A percentile compares a stretch with the other conserved stretches of the same genome.
phyloP scores from a whole-genome alignment of 2,113 vertebrate genomes.

The Erpornis zantholeuca region DNA sequence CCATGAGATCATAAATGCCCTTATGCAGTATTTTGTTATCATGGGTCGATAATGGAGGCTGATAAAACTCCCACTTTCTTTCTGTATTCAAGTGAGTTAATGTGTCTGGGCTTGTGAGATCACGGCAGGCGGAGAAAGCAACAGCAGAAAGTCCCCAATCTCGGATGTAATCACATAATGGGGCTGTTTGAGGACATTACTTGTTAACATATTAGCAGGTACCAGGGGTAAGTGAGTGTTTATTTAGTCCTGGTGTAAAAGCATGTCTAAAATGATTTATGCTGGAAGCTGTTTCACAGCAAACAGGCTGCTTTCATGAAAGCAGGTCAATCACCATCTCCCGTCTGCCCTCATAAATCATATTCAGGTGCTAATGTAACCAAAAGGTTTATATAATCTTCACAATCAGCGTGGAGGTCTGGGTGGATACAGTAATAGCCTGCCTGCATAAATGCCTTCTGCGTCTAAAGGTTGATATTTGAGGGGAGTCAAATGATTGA shows the following conservation, averaged over 20 bases:
- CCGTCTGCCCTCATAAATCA: constrained; percentile 64
- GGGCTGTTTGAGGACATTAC: constrained; percentile 67
- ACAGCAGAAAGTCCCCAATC: constrained; percentile 20
- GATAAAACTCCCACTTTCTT: constrained; percentile 58
- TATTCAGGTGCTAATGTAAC: constrained; percentile 68
- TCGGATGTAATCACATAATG: constrained; percentile 63
- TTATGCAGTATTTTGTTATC: constrained; percentile 19
- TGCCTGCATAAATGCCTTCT: constrained; percentile 21
- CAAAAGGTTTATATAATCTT: constrained; percentile 54
- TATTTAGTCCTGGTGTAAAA: constrained; percentile 68
- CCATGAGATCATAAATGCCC: constrained; percentile 54
- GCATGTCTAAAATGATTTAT: constrained; percentile 69
- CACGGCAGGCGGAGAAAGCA: constrained; percentile 7
- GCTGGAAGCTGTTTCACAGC: constrained; percentile 54
- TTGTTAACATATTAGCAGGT: constrained; percentile 72
- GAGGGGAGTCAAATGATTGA: constrained; percentile 20
- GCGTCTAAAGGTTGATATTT: background rate
- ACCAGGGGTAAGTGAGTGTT: constrained; percentile 68
- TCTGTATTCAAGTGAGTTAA: constrained; percentile 14
- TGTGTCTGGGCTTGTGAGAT: constrained; percentile 45
- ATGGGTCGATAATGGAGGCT: constrained; percentile 38
- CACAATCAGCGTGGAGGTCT: constrained; percentile 37
- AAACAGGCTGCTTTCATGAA: constrained; percentile 65
- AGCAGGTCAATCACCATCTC: constrained; percentile 56
- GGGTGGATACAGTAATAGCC: constrained; percentile 1